phyloP scores from a whole-genome alignment of 2,888 invertebrate genomes.

The Nematopogon swammerdamellus region DNA sequence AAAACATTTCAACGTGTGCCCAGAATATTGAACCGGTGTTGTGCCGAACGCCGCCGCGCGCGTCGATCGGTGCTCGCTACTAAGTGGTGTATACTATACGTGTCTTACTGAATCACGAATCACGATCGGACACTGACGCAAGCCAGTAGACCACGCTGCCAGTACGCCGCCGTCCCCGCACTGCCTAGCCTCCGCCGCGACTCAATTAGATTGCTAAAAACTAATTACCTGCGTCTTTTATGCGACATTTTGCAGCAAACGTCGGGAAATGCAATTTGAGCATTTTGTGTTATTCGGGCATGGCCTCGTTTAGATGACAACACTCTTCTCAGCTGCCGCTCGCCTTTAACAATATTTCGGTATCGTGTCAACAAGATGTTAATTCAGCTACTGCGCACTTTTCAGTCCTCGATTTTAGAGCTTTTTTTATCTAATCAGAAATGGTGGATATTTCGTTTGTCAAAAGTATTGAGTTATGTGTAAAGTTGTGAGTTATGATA shows the following conservation, averaged over 20 bases:
- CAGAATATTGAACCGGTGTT: slow-evolving; percentile 38
- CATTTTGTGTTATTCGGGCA: not conserved
- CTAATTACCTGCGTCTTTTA: not conserved
- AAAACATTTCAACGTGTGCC: slow-evolving; percentile 47
- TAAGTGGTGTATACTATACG: slow-evolving; percentile 19
- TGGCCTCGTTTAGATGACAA: too few species aligned
- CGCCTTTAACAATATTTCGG: too few species aligned
- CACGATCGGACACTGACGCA: not conserved
- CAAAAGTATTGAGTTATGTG: too few species aligned
- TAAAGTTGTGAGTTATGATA: too few species aligned
- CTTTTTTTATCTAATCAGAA: too few species aligned
- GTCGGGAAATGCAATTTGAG: not conserved
- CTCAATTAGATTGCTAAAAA: not conserved
- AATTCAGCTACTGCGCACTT: too few species aligned
- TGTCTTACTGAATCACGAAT: not conserved
- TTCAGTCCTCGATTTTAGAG: too few species aligned
- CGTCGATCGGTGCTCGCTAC: slow-evolving; percentile 12
- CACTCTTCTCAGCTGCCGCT: too few species aligned
- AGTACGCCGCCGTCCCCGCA: too few species aligned
- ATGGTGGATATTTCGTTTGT: too few species aligned
- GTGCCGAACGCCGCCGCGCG: slow-evolving; percentile 16
- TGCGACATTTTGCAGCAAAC: not conserved
- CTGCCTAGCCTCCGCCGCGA: not conserved
- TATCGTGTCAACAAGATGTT: too few species aligned
- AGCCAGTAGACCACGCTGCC: too few species aligned